Conservation (phyloP, 2,888 invertebrate species). For the Anagyrus pseudococci region DNA sequence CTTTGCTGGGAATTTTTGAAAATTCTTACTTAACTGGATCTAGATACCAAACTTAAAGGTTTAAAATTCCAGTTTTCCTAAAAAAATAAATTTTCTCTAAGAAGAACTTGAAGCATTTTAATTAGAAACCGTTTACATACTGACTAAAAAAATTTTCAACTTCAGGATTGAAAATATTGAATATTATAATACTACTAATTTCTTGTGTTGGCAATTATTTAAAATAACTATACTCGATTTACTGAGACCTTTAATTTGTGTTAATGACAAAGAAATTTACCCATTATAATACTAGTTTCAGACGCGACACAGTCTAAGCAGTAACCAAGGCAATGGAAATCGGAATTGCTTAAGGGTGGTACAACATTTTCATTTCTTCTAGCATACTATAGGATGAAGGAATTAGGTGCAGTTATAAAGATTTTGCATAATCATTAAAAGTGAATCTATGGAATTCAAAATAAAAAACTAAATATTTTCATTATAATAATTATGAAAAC, state of each 20-base stretch:
- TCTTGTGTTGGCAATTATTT: no score
- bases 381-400: conserved; percentile 45
- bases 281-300: conserved; percentile 46
- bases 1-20: not conserved
- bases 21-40: conserved; percentile 22
- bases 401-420: not conserved
- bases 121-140: no score
- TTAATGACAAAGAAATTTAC: conserved; percentile 18
- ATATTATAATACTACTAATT: no score
- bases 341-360: conserved; percentile 42
- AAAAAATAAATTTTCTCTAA: conserved; percentile 15
- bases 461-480: not conserved
- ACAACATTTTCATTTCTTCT: conserved; percentile 45
- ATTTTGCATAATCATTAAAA: not conserved
- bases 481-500: not conserved
- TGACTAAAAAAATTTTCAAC: no score
- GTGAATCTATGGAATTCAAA: not conserved
- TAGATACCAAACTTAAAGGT: conserved; percentile 12
- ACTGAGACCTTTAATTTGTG: no score
- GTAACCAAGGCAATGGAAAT: conserved; percentile 50
- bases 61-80: conserved; percentile 23
- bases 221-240: no score
- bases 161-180: no score
- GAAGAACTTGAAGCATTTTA: no score
- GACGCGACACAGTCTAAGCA: conserved; percentile 52